These are phyloP conservation scores for Pristis pectinata DNA, from an alignment of 2,797 vertebrate species.

Conservation along the genomic window DNA sequence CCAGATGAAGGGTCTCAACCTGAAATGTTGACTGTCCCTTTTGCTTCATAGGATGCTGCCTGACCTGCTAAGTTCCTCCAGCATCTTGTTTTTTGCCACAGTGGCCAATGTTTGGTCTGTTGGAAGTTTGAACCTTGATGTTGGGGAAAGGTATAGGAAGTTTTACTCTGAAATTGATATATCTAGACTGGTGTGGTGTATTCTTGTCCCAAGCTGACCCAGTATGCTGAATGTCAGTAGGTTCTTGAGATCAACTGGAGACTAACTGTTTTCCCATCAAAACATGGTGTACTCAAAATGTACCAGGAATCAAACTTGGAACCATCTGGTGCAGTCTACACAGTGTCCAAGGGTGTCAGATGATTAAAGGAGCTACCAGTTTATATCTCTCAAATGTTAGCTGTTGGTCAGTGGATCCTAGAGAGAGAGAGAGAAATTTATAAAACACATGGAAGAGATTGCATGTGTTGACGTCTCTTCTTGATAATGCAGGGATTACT, in stretches of 20 bases:
- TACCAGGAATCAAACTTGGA: not conserved
- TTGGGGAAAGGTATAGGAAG: not conserved
- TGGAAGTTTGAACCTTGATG: not conserved
- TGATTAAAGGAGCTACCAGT: not conserved
- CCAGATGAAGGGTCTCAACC: too few relatives aligned
- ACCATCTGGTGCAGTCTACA: not conserved
- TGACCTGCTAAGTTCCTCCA: too few relatives aligned
- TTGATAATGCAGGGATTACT: not conserved
- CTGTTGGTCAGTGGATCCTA: not conserved
- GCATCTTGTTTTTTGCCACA: too few relatives aligned
- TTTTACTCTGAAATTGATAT: not conserved
- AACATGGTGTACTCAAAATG: not conserved
- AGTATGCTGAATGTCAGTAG: not conserved
- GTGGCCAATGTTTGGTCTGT: not conserved
- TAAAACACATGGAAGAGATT: not conserved
- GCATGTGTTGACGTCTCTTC: not conserved
- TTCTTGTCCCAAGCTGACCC: too few relatives aligned
- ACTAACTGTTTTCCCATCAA: not conserved
- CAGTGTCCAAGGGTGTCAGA: not conserved
- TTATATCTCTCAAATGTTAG: not conserved
- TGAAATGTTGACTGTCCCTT: too few relatives aligned
- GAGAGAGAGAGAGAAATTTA: not conserved
- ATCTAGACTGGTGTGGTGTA: not conserved
- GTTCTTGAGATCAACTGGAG: not conserved
- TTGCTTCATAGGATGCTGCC: too few relatives aligned